A percentile compares a stretch with the other conserved stretches of the same genome.
phyloP scores from a whole-genome alignment of 1,140 invertebrate species.

The Caenorhabditis tropicalis region DNA sequence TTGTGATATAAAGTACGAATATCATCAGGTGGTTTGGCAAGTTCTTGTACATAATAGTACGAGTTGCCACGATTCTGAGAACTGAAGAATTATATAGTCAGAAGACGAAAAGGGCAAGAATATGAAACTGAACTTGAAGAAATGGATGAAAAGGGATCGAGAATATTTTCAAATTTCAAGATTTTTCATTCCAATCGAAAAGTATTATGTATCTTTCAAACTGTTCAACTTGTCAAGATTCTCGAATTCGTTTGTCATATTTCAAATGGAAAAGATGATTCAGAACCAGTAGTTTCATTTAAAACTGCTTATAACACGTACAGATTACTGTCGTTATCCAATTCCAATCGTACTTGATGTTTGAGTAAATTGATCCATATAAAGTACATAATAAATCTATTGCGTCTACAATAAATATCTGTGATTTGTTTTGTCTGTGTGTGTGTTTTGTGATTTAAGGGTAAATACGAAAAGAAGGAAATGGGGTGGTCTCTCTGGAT shows the following conservation, averaged over 20 bases:
- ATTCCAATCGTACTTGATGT: not conserved
- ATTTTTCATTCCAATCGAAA: too few species aligned
- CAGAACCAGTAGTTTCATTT: too few species aligned
- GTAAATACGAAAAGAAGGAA: not conserved
- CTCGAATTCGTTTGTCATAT: too few species aligned
- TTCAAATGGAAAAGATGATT: too few species aligned
- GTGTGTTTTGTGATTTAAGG: not conserved
- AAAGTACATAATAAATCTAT: not conserved
- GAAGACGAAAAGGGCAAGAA: not conserved
- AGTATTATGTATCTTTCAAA: too few species aligned
- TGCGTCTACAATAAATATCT: not conserved
- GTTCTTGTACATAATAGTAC: not conserved
- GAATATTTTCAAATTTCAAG: too few species aligned
- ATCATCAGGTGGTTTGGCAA: not conserved
- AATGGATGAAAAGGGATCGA: too few species aligned
- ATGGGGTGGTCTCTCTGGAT: not conserved
- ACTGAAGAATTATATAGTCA: not conserved
- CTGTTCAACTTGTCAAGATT: too few species aligned
- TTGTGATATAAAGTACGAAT: slow-evolving; percentile 16
- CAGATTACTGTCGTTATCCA: slow-evolving; percentile 2
- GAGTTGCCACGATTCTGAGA: not conserved
- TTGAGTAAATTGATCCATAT: not conserved
- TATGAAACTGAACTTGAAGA: not conserved
- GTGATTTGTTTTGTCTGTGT: not conserved
- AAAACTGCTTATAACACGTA: too few species aligned